phyloP scores from a whole-genome alignment of 1,140 invertebrate species.

The Drosophila neocordata region DNA sequence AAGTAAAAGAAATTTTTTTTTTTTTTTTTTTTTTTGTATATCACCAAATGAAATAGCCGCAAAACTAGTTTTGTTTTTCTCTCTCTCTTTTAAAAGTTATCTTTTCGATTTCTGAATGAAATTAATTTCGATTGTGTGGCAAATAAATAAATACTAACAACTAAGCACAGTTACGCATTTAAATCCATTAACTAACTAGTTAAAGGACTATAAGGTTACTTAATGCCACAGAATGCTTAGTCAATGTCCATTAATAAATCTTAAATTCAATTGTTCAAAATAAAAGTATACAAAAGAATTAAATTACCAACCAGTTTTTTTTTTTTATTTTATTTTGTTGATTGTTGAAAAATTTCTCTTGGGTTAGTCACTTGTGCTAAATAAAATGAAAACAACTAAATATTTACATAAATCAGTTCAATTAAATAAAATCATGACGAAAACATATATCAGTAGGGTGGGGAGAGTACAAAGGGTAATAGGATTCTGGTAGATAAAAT shows the following conservation, averaged over 20 bases:
- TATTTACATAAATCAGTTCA: conserved; percentile 66
- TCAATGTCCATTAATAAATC: conserved; percentile 10
- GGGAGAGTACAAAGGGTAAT: too few species aligned
- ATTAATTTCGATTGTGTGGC: conserved; percentile 73
- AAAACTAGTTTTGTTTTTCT: conserved; percentile 61
- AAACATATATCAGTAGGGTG: not conserved
- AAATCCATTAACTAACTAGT: conserved; percentile 16
- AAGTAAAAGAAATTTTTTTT: conserved; percentile 59
- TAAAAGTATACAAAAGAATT: not conserved
- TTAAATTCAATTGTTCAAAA: conserved; percentile 9
- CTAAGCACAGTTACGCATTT: conserved; percentile 58
- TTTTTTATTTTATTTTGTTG: conserved; percentile 6
- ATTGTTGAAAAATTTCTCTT: conserved; percentile 17
- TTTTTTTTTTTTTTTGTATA: conserved; percentile 10
- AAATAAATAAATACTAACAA: conserved; percentile 53
- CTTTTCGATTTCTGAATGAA: conserved; percentile 68
- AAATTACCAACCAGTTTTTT: conserved; percentile 26
- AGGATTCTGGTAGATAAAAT: too few species aligned
- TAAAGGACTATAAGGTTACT: conserved; percentile 17
- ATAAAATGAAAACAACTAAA: conserved; percentile 29
- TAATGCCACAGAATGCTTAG: conserved; percentile 12
- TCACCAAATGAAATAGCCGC: conserved; percentile 10
- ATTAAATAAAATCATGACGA: conserved; percentile 55
- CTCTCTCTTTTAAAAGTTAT: too few species aligned
- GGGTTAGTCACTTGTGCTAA: conserved; percentile 49